Conservation (phyloP, 1,140 invertebrate genomes). For the Theocolax elegans region DNA sequence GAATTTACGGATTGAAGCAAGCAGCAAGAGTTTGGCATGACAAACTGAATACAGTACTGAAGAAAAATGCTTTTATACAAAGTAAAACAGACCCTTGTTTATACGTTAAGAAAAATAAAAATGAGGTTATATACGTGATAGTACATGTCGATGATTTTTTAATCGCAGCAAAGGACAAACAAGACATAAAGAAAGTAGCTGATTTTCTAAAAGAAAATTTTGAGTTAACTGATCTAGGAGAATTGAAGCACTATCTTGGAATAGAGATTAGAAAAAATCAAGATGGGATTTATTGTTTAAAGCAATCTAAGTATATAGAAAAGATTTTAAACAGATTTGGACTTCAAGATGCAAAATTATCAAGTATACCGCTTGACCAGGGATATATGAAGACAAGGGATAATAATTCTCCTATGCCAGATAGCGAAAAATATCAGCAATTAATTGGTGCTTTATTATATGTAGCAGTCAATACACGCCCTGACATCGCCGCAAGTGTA, state of each 20-base stretch:
- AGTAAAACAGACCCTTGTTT: slow-evolving; percentile 7
- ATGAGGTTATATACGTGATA: slow-evolving; percentile 18
- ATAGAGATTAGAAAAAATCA: background rate
- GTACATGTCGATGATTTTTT: slow-evolving; percentile 7
- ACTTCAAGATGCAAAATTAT: background rate
- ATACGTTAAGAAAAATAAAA: slow-evolving; percentile 12
- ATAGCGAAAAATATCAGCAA: too few species aligned
- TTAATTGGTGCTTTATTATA: too few species aligned
- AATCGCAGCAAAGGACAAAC: background rate
- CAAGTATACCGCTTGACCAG: background rate
- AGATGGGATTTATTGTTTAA: background rate
- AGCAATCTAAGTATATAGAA: background rate
- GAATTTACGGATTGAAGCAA: slow-evolving; percentile 18
- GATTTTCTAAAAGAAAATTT: background rate
- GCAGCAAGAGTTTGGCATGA: slow-evolving; percentile 12
- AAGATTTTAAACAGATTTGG: background rate
- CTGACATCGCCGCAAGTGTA: too few species aligned
- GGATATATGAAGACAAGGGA: background rate
- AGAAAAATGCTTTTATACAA: background rate
- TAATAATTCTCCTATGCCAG: background rate
- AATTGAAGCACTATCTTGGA: background rate
- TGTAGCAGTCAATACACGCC: too few species aligned
- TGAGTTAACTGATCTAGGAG: background rate
- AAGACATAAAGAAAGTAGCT: background rate
- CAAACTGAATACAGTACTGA: background rate